Percentiles rank a stretch among this genome's conserved stretches.
Evolutionary conservation across 2,113 vertebrate species (phyloP).

Genomic region (Podilymbus podiceps): DNA sequence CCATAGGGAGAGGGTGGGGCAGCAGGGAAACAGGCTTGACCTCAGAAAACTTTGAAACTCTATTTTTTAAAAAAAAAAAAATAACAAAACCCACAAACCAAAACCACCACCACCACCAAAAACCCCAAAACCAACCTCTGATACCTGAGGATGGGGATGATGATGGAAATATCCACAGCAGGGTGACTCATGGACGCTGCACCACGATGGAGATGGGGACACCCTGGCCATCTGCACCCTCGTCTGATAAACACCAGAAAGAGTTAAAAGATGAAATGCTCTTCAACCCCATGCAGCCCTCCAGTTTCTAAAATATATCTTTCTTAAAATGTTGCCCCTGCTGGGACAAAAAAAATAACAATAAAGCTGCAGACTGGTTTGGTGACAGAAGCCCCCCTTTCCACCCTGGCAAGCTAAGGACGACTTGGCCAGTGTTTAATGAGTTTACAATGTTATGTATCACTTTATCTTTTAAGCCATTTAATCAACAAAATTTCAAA

Average conservation of each 20-base stretch:
- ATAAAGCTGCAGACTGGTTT: background rate
- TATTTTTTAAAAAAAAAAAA: background rate
- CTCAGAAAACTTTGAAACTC: background rate
- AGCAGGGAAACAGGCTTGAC: background rate
- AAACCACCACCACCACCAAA: no score
- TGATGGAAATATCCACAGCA: background rate
- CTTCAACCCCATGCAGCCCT: background rate
- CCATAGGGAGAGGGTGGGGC: background rate
- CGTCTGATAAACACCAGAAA: background rate
- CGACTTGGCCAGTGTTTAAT: constrained; percentile 5
- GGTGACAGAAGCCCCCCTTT: background rate
- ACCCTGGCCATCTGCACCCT: fast-evolving
- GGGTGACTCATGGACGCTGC: fast-evolving
- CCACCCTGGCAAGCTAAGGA: background rate
- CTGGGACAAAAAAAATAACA: background rate
- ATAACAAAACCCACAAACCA: no score
- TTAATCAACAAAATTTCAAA: constrained; percentile 68
- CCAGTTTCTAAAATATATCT: background rate
- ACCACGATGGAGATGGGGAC: background rate
- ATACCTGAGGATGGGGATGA: background rate
- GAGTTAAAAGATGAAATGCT: background rate
- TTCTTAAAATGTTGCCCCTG: background rate
- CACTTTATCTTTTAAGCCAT: constrained; percentile 71
- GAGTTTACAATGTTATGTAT: constrained; percentile 39
- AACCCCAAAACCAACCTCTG: background rate